Percentiles rank a stretch among this genome's conserved stretches.
These are phyloP conservation scores for Muscicapa adusta DNA, from an alignment of 2,113 vertebrate species.

Conservation along the genomic window DNA sequence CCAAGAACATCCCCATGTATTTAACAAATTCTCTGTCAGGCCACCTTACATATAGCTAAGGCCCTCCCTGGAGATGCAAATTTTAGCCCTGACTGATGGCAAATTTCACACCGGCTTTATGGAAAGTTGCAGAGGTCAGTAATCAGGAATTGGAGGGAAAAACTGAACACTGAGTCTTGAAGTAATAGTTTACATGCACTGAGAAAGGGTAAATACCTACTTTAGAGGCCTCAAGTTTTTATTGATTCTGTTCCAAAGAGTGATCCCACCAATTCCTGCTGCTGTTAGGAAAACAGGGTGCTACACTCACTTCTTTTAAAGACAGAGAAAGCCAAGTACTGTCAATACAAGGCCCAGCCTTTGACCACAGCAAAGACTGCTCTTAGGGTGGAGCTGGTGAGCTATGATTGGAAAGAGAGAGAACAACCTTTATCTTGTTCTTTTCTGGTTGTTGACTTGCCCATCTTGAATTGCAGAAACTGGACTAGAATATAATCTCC, in stretches of 20 bases:
- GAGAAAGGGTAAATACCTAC: background rate
- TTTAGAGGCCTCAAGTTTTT: background rate
- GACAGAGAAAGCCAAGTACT: background rate
- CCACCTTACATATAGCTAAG: background rate
- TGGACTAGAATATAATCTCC: background rate
- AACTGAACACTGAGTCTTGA: background rate
- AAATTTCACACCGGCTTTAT: background rate
- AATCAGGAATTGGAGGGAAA: background rate
- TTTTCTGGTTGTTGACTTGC: background rate
- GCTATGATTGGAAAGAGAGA: background rate
- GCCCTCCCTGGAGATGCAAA: background rate
- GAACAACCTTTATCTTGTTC: background rate
- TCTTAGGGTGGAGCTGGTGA: slow-evolving; percentile 17
- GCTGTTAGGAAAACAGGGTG: background rate
- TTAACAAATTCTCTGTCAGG: background rate
- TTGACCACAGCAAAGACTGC: background rate
- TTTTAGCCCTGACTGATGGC: background rate
- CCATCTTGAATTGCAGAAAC: background rate
- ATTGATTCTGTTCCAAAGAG: background rate
- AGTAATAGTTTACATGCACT: background rate
- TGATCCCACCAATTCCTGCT: background rate
- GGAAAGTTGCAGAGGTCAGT: background rate
- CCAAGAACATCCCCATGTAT: background rate
- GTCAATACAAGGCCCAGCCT: background rate
- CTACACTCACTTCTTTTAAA: background rate